Evolutionary conservation across 2,113 vertebrate genomes (phyloP).

Genomic region (Neodon shergylaensis): DNA sequence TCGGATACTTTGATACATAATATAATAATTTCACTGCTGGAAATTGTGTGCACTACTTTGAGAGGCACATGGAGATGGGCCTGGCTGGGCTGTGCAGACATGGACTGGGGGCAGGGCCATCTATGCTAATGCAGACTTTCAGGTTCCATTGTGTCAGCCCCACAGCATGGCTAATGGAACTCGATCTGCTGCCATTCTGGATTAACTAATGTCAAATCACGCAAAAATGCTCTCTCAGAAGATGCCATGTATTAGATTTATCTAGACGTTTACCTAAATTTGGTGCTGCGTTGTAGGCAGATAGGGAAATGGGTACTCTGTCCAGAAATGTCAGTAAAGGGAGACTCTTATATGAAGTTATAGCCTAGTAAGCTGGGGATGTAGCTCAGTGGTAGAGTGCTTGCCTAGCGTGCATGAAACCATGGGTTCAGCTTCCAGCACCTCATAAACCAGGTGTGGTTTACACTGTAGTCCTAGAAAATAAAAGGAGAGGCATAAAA

Average conservation of each 20-base stretch:
- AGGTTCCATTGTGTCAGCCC: background rate
- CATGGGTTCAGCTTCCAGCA: background rate
- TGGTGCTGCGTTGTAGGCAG: background rate
- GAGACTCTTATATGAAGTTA: background rate
- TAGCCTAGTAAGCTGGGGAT: background rate
- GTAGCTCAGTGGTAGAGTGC: background rate
- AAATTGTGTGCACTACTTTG: background rate
- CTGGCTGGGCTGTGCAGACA: background rate
- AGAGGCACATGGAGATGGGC: background rate
- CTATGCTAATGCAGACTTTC: background rate
- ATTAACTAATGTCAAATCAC: constrained; percentile 12
- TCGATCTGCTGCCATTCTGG: background rate
- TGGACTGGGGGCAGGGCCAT: background rate
- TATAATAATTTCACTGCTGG: background rate
- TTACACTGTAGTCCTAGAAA: background rate
- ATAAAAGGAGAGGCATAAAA: background rate
- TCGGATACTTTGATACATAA: constrained; percentile 36
- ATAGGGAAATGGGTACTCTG: background rate
- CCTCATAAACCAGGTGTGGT: background rate
- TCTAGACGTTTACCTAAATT: background rate
- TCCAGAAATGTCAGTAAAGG: background rate
- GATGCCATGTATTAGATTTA: constrained; percentile 5
- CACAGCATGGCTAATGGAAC: background rate
- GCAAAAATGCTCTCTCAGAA: constrained; percentile 21
- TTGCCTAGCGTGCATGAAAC: background rate